A percentile compares a stretch with the other conserved stretches of the same genome.
Conservation (phyloP, 2,113 vertebrate genomes). For the Chitala chitala region DNA sequence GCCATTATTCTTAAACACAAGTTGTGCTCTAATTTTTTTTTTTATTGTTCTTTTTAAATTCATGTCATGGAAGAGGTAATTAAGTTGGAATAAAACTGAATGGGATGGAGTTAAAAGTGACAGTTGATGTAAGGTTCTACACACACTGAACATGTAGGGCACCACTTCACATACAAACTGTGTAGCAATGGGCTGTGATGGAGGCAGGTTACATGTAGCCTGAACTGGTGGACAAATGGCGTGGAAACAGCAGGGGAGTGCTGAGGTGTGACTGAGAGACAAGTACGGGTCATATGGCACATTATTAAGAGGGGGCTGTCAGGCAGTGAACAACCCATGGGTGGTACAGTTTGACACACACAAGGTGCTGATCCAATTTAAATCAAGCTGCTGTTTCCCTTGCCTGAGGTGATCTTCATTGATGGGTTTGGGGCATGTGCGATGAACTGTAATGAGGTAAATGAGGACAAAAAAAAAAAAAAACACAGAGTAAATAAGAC, state of each 20-base stretch:
- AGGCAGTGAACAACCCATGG: not conserved
- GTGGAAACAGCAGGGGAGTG: not conserved
- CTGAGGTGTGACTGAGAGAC: not conserved
- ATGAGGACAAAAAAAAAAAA: too few relatives aligned
- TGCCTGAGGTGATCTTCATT: constrained; percentile 12
- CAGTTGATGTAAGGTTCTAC: too few relatives aligned
- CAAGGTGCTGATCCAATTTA: constrained; percentile 22
- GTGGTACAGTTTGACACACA: constrained; percentile 14
- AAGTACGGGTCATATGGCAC: constrained; percentile 13
- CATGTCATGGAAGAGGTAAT: not conserved
- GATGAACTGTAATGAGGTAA: not conserved
- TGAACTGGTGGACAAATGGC: not conserved
- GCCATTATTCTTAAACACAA: too few relatives aligned
- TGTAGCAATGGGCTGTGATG: not conserved
- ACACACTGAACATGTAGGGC: too few relatives aligned
- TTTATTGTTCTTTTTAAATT: too few relatives aligned
- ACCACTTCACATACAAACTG: too few relatives aligned
- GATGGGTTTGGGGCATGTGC: constrained; percentile 1
- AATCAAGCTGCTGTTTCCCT: constrained; percentile 25
- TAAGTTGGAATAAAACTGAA: not conserved
- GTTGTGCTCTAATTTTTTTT: too few relatives aligned
- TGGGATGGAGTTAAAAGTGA: too few relatives aligned
- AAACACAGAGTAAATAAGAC: too few relatives aligned
- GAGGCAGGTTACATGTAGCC: not conserved
- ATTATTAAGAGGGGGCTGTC: constrained; percentile 15